Percentiles rank a stretch among this genome's conserved stretches.
Evolutionary conservation across 2,888 invertebrate genomes (phyloP).

Genomic region (Leucophenga montana): DNA sequence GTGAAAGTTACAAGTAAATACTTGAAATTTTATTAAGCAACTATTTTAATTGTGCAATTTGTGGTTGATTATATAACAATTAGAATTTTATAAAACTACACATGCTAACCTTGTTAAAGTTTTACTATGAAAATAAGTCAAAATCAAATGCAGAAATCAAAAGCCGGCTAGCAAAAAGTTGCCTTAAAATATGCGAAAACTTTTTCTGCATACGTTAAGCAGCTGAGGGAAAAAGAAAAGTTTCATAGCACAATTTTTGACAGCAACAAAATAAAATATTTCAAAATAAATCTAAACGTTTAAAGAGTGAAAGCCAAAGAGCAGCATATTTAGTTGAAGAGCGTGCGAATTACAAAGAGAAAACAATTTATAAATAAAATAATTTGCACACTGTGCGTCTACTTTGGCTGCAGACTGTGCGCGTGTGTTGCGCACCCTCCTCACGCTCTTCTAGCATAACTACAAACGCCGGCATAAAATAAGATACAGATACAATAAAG

Average conservation of each 20-base stretch:
- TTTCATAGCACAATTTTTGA: slow-evolving; percentile 23
- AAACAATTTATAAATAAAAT: not conserved
- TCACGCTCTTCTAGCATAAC: not conserved
- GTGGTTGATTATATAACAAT: slow-evolving; percentile 19
- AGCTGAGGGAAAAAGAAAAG: not conserved
- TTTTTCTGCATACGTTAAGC: not conserved
- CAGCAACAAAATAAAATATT: slow-evolving; percentile 26
- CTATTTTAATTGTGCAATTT: slow-evolving; percentile 19
- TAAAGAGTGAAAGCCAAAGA: not conserved
- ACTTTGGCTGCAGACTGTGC: not conserved
- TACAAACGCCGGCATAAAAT: slow-evolving; percentile 9
- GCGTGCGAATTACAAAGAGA: not conserved
- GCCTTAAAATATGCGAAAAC: not conserved
- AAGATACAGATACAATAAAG: slow-evolving; percentile 36
- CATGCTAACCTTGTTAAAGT: not conserved
- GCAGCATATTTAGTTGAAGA: not conserved
- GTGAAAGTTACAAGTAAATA: not conserved
- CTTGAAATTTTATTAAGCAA: not conserved
- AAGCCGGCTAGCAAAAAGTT: slow-evolving; percentile 27
- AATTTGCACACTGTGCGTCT: not conserved
- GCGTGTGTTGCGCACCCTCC: not conserved
- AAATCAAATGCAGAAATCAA: slow-evolving; percentile 16
- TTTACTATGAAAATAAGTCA: slow-evolving; percentile 17
- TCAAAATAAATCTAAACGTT: not conserved
- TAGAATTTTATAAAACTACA: slow-evolving; percentile 5